These are phyloP conservation scores for Tetragonula carbonaria DNA, from an alignment of 2,888 invertebrate genomes.

Conservation along the genomic window DNA sequence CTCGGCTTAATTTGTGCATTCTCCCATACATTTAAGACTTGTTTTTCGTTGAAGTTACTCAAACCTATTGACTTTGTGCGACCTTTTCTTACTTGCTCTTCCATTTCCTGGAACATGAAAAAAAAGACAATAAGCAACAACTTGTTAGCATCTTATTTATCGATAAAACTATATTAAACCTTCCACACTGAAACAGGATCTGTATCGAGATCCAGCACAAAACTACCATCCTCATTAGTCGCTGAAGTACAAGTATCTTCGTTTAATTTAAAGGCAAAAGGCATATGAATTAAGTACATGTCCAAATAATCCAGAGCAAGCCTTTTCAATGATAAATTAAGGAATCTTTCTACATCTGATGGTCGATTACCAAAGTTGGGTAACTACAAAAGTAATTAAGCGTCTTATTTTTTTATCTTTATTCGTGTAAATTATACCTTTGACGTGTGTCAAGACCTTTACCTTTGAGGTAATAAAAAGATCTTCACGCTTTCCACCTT, in stretches of 20 bases:
- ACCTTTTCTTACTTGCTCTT: conserved; percentile 88
- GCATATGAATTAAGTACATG: conserved; percentile 91
- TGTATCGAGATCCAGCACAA: conserved; percentile 86
- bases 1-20: conserved; percentile 88
- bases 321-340: conserved; percentile 87
- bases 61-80: conserved; percentile 90
- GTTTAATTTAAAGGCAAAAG: conserved; percentile 88
- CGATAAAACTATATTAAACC: conserved; percentile 81
- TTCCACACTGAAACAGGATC: conserved; percentile 90
- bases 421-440: not conserved
- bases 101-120: conserved; percentile 87
- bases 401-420: not conserved
- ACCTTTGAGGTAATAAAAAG: conserved; percentile 94
- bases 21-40: conserved; percentile 88
- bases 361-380: conserved; percentile 89
- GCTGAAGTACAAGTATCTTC: conserved; percentile 85
- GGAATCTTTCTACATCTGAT: conserved; percentile 88
- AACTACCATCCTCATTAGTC: conserved; percentile 86
- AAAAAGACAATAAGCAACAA: not conserved
- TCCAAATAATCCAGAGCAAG: conserved; percentile 90
- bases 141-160: conserved; percentile 5
- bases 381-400: conserved; percentile 85
- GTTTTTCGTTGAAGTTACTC: conserved; percentile 91
- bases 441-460: not conserved
- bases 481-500: conserved; percentile 88